Evolutionary conservation across 2,888 invertebrate species (phyloP).

Genomic region (Noctua janthe): DNA sequence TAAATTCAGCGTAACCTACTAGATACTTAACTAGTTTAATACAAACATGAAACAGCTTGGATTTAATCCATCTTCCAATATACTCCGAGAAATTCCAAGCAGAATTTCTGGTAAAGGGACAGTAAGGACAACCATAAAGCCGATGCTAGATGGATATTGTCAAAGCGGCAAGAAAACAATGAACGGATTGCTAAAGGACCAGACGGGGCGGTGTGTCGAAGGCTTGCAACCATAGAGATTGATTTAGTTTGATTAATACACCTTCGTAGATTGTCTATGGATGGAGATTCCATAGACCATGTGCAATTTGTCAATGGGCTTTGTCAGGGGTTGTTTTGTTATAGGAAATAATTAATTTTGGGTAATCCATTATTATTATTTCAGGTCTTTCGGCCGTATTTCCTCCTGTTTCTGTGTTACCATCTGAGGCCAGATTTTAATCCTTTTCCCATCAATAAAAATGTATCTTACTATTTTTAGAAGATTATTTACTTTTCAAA

Average conservation of each 20-base stretch:
- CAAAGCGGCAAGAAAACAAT: constrained; percentile 50
- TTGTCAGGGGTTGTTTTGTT: neutral
- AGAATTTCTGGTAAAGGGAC: constrained; percentile 4
- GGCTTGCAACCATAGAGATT: constrained; percentile 14
- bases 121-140: constrained; percentile 16
- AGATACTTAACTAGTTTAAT: neutral
- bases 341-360: neutral
- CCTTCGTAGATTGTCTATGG: constrained; percentile 16
- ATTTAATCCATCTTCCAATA: constrained; percentile 2
- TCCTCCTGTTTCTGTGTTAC: neutral
- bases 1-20: too few species aligned
- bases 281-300: constrained; percentile 15
- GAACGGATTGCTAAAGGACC: constrained; percentile 36
- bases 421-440: neutral
- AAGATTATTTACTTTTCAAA: neutral
- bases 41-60: neutral
- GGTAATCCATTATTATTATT: neutral
- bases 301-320: constrained; percentile 6
- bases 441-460: neutral
- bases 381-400: too few species aligned
- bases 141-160: constrained; percentile 30
- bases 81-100: neutral
- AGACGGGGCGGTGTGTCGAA: constrained; percentile 3
- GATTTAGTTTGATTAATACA: constrained; percentile 38
- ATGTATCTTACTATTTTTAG: neutral